Evolutionary conservation across 1,140 invertebrate genomes (phyloP).

Genomic region (Drosophila funebris): DNA sequence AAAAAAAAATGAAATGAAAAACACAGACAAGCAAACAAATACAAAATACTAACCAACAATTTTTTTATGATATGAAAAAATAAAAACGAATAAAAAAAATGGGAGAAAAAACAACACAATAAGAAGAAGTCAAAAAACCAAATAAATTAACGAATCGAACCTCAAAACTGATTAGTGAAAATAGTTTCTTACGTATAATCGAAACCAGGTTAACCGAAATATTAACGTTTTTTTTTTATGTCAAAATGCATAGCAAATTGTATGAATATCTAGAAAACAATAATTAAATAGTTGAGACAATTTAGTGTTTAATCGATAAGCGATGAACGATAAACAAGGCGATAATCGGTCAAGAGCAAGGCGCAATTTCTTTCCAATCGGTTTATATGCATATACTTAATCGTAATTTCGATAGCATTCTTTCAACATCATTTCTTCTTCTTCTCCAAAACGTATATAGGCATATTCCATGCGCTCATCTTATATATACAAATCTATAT

Average conservation of each 20-base stretch:
- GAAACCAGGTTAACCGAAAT: conserved; percentile 35
- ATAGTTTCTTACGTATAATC: conserved; percentile 51
- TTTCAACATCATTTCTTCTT: conserved; percentile 2
- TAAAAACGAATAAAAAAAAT: conserved; percentile 3
- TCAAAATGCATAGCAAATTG: conserved; percentile 44
- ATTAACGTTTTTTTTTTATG: conserved; percentile 25
- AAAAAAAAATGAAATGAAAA: too few relatives aligned
- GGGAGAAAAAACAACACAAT: conserved; percentile 45
- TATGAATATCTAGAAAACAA: conserved; percentile 23
- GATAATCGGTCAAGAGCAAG: neutral
- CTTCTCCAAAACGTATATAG: conserved; percentile 12
- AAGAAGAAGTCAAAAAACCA: conserved; percentile 34
- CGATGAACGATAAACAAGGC: neutral
- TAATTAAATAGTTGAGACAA: conserved; percentile 21
- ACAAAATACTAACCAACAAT: conserved; percentile 22
- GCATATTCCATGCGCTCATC: conserved; percentile 1
- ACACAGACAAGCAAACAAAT: neutral
- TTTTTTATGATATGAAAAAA: conserved; percentile 53
- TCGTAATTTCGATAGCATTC: neutral
- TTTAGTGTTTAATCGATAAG: neutral
- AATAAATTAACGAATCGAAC: conserved; percentile 54
- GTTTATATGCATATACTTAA: conserved; percentile 21
- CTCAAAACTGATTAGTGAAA: conserved; percentile 56
- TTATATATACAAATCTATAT: conserved; percentile 4
- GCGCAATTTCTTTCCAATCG: neutral